These are phyloP conservation scores for Morus bassanus DNA, from an alignment of 2,797 vertebrate species.

Conservation along the genomic window DNA sequence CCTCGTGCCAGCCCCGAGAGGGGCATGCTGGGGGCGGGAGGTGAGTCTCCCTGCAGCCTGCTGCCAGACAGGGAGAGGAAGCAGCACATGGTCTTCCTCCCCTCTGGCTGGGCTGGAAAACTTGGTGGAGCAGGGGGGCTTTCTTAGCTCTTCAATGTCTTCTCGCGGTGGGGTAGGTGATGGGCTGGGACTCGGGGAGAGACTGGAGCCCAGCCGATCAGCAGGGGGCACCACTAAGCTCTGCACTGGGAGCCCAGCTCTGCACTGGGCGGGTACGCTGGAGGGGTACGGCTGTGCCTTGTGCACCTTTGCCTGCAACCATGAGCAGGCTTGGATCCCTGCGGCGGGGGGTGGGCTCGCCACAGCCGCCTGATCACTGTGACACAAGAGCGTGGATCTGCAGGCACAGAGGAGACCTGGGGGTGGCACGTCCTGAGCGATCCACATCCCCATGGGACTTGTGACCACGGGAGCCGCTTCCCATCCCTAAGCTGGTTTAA, in stretches of 20 bases:
- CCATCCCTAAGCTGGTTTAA: neutral
- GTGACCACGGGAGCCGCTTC: neutral
- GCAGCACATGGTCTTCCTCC: neutral
- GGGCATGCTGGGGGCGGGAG: neutral
- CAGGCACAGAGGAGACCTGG: neutral
- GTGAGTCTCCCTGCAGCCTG: neutral
- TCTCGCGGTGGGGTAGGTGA: fast-evolving
- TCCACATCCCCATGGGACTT: neutral
- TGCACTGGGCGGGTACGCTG: neutral
- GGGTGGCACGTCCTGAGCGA: neutral
- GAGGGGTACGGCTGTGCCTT: constrained; percentile 18
- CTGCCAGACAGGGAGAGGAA: neutral
- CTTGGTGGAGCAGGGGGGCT: neutral
- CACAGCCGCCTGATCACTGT: constrained; percentile 39
- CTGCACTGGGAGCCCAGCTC: neutral
- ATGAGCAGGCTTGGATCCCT: neutral
- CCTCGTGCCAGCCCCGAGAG: fast-evolving
- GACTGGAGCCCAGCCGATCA: neutral
- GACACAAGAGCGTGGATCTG: constrained; percentile 36
- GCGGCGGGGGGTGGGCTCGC: fast-evolving
- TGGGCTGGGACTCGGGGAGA: neutral
- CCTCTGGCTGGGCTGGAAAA: neutral
- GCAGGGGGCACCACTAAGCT: neutral
- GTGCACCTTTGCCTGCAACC: neutral
- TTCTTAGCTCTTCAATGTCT: neutral